Conservation (phyloP, 2,888 invertebrate species). For the Calameuta idolon region DNA sequence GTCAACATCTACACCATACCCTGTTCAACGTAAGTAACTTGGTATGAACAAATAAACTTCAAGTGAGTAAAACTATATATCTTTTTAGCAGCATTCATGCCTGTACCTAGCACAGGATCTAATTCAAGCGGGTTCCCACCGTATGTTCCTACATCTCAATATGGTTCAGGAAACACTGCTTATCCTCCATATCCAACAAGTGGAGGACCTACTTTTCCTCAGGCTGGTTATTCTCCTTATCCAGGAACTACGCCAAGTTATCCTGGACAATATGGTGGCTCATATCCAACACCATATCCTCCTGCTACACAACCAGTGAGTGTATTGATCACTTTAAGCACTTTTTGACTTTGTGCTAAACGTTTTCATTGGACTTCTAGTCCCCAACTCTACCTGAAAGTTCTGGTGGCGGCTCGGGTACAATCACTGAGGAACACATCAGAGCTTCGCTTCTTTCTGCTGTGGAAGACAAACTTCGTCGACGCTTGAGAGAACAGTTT, state of each 20-base stretch:
- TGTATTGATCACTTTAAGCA: conserved; percentile 13
- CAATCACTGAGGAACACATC: conserved; percentile 96
- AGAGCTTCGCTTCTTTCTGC: conserved; percentile 93
- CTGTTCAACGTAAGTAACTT: conserved; percentile 67
- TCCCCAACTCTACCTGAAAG: conserved; percentile 58
- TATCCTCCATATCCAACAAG: conserved; percentile 59
- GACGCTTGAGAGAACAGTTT: conserved; percentile 89
- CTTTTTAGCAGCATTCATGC: conserved; percentile 64
- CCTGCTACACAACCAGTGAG: conserved; percentile 54
- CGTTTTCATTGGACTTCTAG: conserved; percentile 28
- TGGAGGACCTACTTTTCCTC: conserved; percentile 48
- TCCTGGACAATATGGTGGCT: conserved; percentile 67
- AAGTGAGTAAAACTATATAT: not conserved
- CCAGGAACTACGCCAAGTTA: conserved; percentile 69
- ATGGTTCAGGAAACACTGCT: conserved; percentile 34
- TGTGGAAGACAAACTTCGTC: conserved; percentile 92
- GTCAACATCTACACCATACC: conserved; percentile 69
- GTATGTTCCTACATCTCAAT: conserved; percentile 46
- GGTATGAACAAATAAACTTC: not conserved
- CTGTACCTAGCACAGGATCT: conserved; percentile 52
- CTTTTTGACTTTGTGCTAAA: not conserved
- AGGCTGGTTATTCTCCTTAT: conserved; percentile 70
- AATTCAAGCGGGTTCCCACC: conserved; percentile 41
- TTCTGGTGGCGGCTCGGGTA: conserved; percentile 74
- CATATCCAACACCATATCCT: conserved; percentile 58